Evolutionary conservation across 2,888 invertebrate species (phyloP).

Genomic region (Drosophila antonietae): DNA sequence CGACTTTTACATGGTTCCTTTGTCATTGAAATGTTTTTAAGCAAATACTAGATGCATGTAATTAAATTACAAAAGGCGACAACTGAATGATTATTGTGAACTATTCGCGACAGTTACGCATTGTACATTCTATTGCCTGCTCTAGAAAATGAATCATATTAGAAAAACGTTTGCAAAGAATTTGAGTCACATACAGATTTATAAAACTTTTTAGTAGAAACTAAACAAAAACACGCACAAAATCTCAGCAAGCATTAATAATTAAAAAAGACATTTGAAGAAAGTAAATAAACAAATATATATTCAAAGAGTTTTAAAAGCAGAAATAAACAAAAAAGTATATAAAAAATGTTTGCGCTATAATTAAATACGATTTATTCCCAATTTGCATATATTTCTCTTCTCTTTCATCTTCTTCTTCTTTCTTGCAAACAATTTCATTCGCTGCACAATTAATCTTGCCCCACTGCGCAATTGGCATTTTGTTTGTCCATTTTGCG

Average conservation of each 20-base stretch:
- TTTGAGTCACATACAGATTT: neutral
- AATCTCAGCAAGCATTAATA: too few relatives aligned
- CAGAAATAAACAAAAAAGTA: too few relatives aligned
- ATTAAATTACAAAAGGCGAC: neutral
- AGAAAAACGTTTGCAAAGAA: neutral
- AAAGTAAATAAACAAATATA: neutral
- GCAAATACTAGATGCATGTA: neutral
- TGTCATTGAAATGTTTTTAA: neutral
- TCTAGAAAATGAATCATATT: neutral
- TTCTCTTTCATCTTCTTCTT: too few relatives aligned
- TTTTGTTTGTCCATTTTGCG: slow-evolving; percentile 33
- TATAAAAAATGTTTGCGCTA: too few relatives aligned
- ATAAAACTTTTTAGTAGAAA: too few relatives aligned
- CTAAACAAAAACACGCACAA: too few relatives aligned
- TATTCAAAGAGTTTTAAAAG: neutral
- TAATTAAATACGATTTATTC: too few relatives aligned
- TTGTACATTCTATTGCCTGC: neutral
- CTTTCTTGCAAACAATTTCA: neutral
- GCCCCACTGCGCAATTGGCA: slow-evolving; percentile 43
- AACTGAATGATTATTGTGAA: neutral
- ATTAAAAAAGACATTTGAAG: too few relatives aligned
- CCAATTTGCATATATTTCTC: too few relatives aligned
- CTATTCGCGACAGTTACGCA: neutral
- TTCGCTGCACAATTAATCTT: slow-evolving; percentile 4
- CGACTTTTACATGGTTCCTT: neutral